A percentile compares a stretch with the other conserved stretches of the same genome.
These are phyloP conservation scores for Euzophera pinguis DNA, from an alignment of 2,888 invertebrate genomes.

Conservation along the genomic window DNA sequence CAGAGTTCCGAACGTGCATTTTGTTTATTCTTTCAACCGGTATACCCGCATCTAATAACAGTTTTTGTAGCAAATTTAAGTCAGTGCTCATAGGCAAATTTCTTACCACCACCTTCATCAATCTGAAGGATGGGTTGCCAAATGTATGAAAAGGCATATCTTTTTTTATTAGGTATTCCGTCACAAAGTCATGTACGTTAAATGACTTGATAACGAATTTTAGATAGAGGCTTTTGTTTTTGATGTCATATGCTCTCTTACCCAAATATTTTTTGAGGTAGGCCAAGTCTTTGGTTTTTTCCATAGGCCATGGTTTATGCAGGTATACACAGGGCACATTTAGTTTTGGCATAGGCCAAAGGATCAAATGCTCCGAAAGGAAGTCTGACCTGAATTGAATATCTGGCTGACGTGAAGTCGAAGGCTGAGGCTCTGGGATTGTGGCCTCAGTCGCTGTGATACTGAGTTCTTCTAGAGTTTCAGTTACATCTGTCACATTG, in stretches of 20 bases:
- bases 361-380: not conserved
- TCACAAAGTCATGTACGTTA: slow-evolving; percentile 40
- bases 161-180: slow-evolving; percentile 42
- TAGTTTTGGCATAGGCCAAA: not conserved
- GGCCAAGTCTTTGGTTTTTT: not conserved
- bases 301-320: not conserved
- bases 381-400: not conserved
- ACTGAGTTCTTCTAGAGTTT: not conserved
- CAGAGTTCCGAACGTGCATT: slow-evolving; percentile 37
- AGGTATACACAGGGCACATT: not conserved
- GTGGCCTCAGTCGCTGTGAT: not conserved
- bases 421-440: no score
- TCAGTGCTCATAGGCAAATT: slow-evolving; percentile 42
- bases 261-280: not conserved
- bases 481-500: not conserved
- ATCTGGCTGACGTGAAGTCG: not conserved
- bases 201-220: slow-evolving; percentile 27
- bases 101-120: slow-evolving; percentile 51
- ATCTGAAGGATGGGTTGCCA: slow-evolving; percentile 44
- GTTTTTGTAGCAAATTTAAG: slow-evolving; percentile 35
- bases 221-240: not conserved
- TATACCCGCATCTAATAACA: slow-evolving; percentile 38
- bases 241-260: not conserved
- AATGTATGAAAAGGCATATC: slow-evolving; percentile 53
- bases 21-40: slow-evolving; percentile 49